Evolutionary conservation across 2,888 invertebrate genomes (phyloP).

Genomic region (Helleia helle): DNA sequence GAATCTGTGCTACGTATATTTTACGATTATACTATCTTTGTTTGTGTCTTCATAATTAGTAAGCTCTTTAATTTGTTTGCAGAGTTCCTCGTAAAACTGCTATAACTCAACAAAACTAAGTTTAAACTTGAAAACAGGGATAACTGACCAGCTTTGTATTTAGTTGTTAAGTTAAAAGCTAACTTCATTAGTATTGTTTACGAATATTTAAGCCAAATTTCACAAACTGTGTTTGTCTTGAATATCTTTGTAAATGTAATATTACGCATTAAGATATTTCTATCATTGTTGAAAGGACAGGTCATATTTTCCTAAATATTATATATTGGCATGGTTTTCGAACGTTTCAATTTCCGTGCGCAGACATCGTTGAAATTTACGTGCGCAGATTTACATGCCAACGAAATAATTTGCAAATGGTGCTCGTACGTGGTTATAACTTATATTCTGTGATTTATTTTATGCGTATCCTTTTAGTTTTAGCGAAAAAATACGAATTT

Average conservation of each 20-base stretch:
- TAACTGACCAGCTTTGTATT: constrained; percentile 14
- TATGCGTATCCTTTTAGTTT: constrained; percentile 2
- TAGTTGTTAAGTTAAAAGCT: constrained; percentile 14
- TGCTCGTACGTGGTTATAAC: constrained; percentile 47
- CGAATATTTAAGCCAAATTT: neutral
- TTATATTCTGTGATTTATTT: constrained; percentile 50
- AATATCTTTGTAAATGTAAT: too few relatives aligned
- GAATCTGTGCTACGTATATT: too few relatives aligned
- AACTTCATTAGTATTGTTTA: neutral
- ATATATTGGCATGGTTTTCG: constrained; percentile 61
- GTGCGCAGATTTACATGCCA: constrained; percentile 67
- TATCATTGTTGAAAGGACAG: constrained; percentile 14
- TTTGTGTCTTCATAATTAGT: neutral
- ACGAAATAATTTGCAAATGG: constrained; percentile 67
- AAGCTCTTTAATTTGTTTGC: constrained; percentile 21
- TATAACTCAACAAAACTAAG: constrained; percentile 11
- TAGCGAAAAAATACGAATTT: neutral
- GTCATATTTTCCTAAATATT: constrained; percentile 49
- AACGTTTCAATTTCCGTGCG: constrained; percentile 70
- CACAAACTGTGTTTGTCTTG: too few relatives aligned
- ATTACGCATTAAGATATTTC: constrained; percentile 4
- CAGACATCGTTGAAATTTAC: constrained; percentile 68
- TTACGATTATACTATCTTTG: neutral
- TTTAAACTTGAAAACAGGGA: constrained; percentile 11
- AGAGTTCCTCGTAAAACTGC: constrained; percentile 7